These are phyloP conservation scores for Bursaphelenchus okinawaensis DNA, from an alignment of 2,888 invertebrate genomes.

Conservation along the genomic window DNA sequence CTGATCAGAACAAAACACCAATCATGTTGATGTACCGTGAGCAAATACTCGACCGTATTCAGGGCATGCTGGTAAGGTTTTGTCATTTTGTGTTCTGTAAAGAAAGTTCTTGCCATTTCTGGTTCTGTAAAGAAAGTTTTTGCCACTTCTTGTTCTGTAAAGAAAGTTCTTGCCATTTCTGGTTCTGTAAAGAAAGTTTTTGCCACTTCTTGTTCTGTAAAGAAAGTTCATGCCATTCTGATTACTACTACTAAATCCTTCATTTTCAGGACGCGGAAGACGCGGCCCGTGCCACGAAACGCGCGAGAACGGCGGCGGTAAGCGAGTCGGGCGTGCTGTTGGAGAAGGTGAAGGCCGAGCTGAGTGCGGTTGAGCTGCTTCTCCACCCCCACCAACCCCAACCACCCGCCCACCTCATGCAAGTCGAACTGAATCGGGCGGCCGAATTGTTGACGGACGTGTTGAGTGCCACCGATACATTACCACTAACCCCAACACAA, in stretches of 20 bases:
- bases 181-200: too few relatives aligned
- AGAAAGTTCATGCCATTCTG: too few relatives aligned
- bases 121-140: too few relatives aligned
- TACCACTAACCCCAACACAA: slow-evolving; percentile 6
- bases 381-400: background rate
- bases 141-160: too few relatives aligned
- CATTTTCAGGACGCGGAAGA: slow-evolving; percentile 15
- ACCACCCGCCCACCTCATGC: slow-evolving; percentile 1
- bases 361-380: slow-evolving; percentile 2
- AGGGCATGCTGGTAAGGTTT: slow-evolving; percentile 17
- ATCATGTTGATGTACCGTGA: slow-evolving; percentile 16
- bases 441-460: background rate
- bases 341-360: background rate
- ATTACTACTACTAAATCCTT: too few relatives aligned
- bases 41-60: slow-evolving; percentile 18
- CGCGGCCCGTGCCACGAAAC: slow-evolving; percentile 2
- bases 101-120: too few relatives aligned
- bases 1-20: slow-evolving; percentile 7
- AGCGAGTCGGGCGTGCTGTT: background rate
- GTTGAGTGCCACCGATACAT: background rate
- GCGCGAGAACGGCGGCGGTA: background rate
- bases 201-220: too few relatives aligned
- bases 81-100: too few relatives aligned
- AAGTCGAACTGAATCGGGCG: background rate
- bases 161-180: too few relatives aligned